Evolutionary conservation across 2,113 vertebrate species (phyloP), one percentile per base, ranked within the genome.

Genomic region (Siphamia tubifer): DNA sequence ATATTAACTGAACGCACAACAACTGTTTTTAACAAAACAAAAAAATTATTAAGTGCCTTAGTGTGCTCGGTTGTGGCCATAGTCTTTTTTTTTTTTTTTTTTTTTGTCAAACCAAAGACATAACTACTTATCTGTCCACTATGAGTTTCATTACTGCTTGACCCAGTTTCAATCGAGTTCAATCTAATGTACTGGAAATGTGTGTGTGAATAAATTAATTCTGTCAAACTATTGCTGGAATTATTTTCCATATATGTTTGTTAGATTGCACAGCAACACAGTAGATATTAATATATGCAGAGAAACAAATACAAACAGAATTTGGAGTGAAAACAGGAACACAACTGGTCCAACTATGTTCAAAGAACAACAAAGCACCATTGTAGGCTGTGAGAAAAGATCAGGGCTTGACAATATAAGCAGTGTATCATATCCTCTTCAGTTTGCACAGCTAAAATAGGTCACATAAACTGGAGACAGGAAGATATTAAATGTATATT

Each of bases 11-110:
- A 72, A 13, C 16, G 44, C 68, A 84, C 48, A 72, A 65, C 30
- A 74, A 57, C 49, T 8, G 30, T 76, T 86, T 76, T 74, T 68
- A 80, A 65, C 34, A 7, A 43, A 40, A 51, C 61, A 76, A 79
- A 8, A 51, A 45, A 53, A 63, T 74, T 81, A 63, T 67, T 57
- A 83, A 83, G 90, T 90, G 90, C 88, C 90, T 91, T 87, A 54
- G 8, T 31, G 62, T 65, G 68, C 49, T 49, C 13, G 28, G 40
- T 76, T 80, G 57, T 64, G 17, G 62, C 30, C 21, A 55, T 55
- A 15, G 13, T 40, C 3, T 28, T 3, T 42, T 49, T 47, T 9
- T 24, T 45, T 53, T 0, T 28, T 19, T 63, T 20, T n/a, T 57
- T 58, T 8, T 16, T 12, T 12, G 39, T 65, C 32, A 51, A 71